These are phyloP conservation scores for Phrynocephalus vlangalii DNA, from an alignment of 2,797 vertebrate genomes.

Conservation along the genomic window DNA sequence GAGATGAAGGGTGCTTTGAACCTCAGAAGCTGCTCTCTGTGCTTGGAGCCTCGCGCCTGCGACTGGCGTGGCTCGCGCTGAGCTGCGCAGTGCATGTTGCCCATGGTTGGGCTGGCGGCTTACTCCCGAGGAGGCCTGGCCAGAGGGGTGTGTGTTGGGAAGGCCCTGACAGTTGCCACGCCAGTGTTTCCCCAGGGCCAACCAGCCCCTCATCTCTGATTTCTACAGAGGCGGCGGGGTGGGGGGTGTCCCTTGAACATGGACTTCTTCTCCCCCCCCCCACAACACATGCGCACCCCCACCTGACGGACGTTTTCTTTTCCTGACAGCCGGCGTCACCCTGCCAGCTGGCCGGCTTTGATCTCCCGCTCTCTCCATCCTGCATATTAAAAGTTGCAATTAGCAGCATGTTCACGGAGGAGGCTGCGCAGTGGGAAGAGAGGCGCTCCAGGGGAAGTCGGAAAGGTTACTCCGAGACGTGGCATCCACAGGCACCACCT, in stretches of 20 bases:
- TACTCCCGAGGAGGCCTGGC: too few species aligned
- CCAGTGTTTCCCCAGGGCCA: not conserved
- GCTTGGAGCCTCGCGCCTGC: not conserved
- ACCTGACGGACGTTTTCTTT: not conserved
- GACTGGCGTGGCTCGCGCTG: too few species aligned
- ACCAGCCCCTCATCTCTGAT: too few species aligned
- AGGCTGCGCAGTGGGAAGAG: constrained; percentile 43
- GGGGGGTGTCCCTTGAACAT: too few species aligned
- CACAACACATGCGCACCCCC: accelerated
- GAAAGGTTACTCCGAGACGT: constrained; percentile 67
- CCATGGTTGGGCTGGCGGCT: too few species aligned
- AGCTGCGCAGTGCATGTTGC: too few species aligned
- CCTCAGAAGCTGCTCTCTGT: not conserved
- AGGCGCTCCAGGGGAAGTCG: constrained; percentile 58
- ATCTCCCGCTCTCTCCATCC: not conserved
- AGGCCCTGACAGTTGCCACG: too few species aligned
- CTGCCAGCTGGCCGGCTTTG: constrained; percentile 1
- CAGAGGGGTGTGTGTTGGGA: too few species aligned
- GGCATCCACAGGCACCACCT: not conserved
- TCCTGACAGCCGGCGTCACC: not conserved
- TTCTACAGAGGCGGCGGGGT: too few species aligned
- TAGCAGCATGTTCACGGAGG: constrained; percentile 53
- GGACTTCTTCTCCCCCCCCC: not conserved
- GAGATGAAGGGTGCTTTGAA: not conserved
- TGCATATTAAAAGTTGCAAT: constrained; percentile 50